These are phyloP conservation scores for Nothura maculosa DNA, from an alignment of 2,797 vertebrate species.

Conservation along the genomic window DNA sequence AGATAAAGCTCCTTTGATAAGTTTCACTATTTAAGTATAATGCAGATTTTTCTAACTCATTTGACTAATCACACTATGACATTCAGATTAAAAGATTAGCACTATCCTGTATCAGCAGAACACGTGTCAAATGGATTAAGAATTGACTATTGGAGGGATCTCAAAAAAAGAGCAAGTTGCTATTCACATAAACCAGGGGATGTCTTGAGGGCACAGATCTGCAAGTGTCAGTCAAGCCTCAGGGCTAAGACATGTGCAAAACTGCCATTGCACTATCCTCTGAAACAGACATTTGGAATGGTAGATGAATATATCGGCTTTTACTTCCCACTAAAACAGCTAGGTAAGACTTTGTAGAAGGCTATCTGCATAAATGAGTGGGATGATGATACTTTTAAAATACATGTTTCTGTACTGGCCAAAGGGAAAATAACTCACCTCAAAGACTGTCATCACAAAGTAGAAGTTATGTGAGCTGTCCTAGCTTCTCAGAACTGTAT, in stretches of 20 bases:
- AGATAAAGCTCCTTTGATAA: background rate
- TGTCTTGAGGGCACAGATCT: background rate
- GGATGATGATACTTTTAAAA: background rate
- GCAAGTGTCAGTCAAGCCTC: background rate
- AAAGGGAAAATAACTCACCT: background rate
- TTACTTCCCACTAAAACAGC: background rate
- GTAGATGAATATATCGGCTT: background rate
- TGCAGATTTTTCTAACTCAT: background rate
- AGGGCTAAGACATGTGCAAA: background rate
- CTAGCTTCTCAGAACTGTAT: background rate
- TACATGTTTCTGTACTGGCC: background rate
- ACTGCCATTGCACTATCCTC: background rate
- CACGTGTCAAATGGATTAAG: background rate
- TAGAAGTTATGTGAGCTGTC: background rate
- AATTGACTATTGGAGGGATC: background rate
- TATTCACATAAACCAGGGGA: background rate
- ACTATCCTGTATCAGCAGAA: background rate
- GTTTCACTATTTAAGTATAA: background rate
- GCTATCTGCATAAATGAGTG: background rate
- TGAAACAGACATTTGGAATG: background rate
- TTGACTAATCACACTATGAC: background rate
- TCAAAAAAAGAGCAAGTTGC: background rate
- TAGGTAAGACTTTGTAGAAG: background rate
- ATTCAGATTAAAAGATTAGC: slow-evolving; percentile 40
- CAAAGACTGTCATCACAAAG: background rate